phyloP scores from a whole-genome alignment of 2,113 vertebrate genomes.

The Hirundichthys speculiger region DNA sequence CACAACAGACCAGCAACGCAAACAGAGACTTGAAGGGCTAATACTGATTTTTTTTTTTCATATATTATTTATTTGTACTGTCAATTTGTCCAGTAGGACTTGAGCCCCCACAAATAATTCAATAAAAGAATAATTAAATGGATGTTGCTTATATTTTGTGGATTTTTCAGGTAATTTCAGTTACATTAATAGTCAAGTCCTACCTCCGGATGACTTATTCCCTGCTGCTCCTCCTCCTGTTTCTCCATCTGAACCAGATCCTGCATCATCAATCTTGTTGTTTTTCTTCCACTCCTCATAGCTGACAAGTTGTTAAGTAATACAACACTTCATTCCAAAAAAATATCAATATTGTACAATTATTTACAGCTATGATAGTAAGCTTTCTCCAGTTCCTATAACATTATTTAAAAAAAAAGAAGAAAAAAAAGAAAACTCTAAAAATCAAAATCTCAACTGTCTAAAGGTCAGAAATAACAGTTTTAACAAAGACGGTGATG shows the following conservation, averaged over 20 bases:
- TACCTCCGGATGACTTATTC: constrained; percentile 30
- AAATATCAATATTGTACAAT: neutral
- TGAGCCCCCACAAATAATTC: no score
- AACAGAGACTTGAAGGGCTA: no score
- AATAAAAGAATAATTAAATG: neutral
- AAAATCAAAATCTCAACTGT: no score
- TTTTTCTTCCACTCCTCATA: constrained; percentile 98
- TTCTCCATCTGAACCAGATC: constrained; percentile 78
- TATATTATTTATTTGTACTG: no score
- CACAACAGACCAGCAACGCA: no score
- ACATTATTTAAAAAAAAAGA: no score
- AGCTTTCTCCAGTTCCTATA: no score
- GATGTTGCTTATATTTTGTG: neutral
- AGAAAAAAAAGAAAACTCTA: no score
- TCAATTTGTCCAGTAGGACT: neutral
- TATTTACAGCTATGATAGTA: no score
- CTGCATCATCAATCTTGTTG: constrained; percentile 88
- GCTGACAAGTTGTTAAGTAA: constrained; percentile 81
- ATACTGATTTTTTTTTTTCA: neutral
- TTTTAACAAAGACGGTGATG: neutral
- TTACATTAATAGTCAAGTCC: neutral
- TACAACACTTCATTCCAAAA: constrained; percentile 8
- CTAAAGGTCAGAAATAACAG: neutral
- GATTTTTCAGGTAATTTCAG: neutral
- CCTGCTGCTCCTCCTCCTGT: constrained; percentile 57